These are phyloP conservation scores for Crocidura indochinensis DNA, from an alignment of 2,797 vertebrate genomes.

Conservation along the genomic window DNA sequence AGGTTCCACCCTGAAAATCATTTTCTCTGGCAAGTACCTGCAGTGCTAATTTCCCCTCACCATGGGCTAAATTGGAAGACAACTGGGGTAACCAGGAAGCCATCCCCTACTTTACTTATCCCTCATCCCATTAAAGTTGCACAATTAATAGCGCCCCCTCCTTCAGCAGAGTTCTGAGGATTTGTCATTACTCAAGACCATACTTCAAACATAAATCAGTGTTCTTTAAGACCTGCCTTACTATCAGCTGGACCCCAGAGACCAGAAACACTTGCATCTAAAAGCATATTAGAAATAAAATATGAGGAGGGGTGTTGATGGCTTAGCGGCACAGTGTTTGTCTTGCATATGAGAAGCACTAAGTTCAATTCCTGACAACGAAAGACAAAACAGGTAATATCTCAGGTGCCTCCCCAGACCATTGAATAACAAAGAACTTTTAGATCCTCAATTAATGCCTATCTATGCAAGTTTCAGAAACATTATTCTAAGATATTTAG, in stretches of 20 bases:
- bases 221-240: constrained; percentile 78
- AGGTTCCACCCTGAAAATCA: neutral
- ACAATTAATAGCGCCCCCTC: neutral
- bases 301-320: too few relatives aligned
- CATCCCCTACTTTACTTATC: constrained; percentile 7
- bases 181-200: constrained; percentile 51
- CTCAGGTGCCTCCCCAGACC: neutral
- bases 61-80: neutral
- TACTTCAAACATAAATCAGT: constrained; percentile 67
- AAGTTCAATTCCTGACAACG: too few relatives aligned
- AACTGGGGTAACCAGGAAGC: neutral
- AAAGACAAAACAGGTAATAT: neutral
- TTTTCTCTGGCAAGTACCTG: neutral
- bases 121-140: neutral
- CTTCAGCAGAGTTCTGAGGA: constrained; percentile 35
- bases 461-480: constrained; percentile 30
- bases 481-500: constrained; percentile 52
- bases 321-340: too few relatives aligned
- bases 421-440: constrained; percentile 31
- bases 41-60: neutral
- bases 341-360: too few relatives aligned
- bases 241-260: constrained; percentile 14
- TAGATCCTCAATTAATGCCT: constrained; percentile 42
- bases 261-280: neutral
- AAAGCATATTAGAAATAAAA: constrained; percentile 45